Percentiles rank a stretch among this genome's conserved stretches.
Conservation (phyloP, 2,888 invertebrate genomes). For the Strigamia crassipes region DNA sequence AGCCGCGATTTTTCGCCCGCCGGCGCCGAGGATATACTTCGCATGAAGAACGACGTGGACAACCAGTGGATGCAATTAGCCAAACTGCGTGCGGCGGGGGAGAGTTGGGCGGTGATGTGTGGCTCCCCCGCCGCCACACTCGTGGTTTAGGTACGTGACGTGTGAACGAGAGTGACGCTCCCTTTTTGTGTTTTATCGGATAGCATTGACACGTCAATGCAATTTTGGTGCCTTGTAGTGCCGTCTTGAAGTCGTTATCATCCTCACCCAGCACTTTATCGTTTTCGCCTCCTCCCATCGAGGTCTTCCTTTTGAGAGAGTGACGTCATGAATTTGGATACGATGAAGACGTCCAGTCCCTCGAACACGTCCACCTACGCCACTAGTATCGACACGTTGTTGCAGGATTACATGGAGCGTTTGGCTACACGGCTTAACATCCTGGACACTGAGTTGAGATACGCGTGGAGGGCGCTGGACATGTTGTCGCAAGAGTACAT, state of each 20-base stretch:
- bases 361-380: conserved; percentile 48
- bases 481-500: conserved; percentile 88
- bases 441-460: conserved; percentile 86
- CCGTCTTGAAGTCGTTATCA: neutral
- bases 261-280: no score
- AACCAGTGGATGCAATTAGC: neutral
- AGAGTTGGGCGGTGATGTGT: neutral
- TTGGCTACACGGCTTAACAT: conserved; percentile 83
- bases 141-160: neutral
- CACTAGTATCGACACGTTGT: conserved; percentile 63
- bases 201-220: neutral
- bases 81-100: neutral
- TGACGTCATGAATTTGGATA: neutral
- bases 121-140: neutral
- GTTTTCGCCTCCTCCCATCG: neutral
- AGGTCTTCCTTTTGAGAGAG: neutral
- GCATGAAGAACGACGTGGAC: neutral
- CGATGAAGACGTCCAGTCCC: conserved; percentile 45
- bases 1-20: neutral
- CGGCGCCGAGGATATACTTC: neutral
- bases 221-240: neutral
- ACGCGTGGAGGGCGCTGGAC: conserved; percentile 90
- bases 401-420: conserved; percentile 89
- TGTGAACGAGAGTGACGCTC: neutral
- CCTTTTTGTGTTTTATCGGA: neutral